Base-by-base conservation (phyloP, 2,797 vertebrate genomes). In the Psittacula echo region DNA sequence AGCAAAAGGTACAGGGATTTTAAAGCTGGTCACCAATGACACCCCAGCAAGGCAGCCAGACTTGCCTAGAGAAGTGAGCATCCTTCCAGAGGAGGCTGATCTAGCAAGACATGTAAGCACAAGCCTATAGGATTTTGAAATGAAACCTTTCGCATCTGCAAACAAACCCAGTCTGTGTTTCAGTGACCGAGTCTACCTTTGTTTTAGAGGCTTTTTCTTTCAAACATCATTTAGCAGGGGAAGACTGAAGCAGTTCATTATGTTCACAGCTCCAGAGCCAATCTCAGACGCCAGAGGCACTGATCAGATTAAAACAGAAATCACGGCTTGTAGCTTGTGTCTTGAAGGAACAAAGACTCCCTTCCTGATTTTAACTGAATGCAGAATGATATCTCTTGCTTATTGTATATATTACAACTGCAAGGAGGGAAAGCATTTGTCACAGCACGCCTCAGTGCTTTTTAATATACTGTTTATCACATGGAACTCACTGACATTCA, bases 221-320 rank as follows among this genome's bases (percentile, higher is more conserved):
- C 4, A 42, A 78, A 47, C 16, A 82, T 39, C 29, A 67, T 70
- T 95, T 93, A 79, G 54, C 76, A 58, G 51, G 27, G 44, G 34
- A 41, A 74, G 91, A 96, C 61, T n/a, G 10, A 86, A 79, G 75
- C 27, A 64, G 45, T 78, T 94, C 18, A 10, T 95, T 95, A 74
- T 48, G 17, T 85, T 88, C 56, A 42, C 90, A 80, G 76, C 68
- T 94, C 86, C 85, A 56, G 65, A 64, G 51, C 68, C 83, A 42
- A 56, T 75, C 87, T 88, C 37, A 90, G 93, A 81, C 51, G 85
- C 94, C 86, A 89, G 88, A 93, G 93, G 95, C 75, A 3, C 30
- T 87, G 86, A 92, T 70, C 78, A 96, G 82, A 96, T 96, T 93
- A 93, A 95, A 94, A 78, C 53, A 92, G 78, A 95, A 94, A 95